Evolutionary conservation across 2,888 invertebrate genomes (phyloP).

Genomic region (Cynaeus angustus): DNA sequence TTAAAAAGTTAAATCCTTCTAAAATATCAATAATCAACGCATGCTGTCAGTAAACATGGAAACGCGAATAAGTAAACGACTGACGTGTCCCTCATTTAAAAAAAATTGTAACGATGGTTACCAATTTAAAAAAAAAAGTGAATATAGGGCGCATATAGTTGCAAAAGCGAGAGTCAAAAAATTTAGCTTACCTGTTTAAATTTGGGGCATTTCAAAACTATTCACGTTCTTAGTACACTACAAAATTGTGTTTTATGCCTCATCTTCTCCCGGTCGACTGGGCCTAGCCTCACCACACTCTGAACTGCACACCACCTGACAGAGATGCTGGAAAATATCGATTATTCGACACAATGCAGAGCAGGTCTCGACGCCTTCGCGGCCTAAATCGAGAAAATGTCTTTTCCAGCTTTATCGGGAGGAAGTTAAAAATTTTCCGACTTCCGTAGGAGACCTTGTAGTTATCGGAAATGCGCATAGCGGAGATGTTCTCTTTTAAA

Average conservation of each 20-base stretch:
- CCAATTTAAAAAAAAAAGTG: too few species aligned
- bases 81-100: neutral
- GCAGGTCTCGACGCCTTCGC: neutral
- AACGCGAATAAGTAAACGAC: neutral
- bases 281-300: conserved; percentile 29
- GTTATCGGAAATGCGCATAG: too few species aligned
- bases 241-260: conserved; percentile 16
- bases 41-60: neutral
- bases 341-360: conserved; percentile 22
- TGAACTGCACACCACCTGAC: conserved; percentile 31
- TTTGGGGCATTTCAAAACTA: neutral
- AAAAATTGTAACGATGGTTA: too few species aligned
- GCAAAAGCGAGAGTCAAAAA: too few species aligned
- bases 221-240: conserved; percentile 14
- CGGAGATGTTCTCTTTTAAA: too few species aligned
- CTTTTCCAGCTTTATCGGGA: neutral
- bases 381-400: too few species aligned
- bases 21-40: too few species aligned
- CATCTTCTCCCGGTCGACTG: conserved; percentile 32
- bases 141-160: too few species aligned
- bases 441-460: too few species aligned
- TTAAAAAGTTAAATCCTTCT: too few species aligned
- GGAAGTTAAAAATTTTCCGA: too few species aligned
- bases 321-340: conserved; percentile 51
- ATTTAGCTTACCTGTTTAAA: conserved; percentile 13